Evolutionary conservation across 2,888 invertebrate genomes (phyloP).

Genomic region (Perizoma flavofasciatum): DNA sequence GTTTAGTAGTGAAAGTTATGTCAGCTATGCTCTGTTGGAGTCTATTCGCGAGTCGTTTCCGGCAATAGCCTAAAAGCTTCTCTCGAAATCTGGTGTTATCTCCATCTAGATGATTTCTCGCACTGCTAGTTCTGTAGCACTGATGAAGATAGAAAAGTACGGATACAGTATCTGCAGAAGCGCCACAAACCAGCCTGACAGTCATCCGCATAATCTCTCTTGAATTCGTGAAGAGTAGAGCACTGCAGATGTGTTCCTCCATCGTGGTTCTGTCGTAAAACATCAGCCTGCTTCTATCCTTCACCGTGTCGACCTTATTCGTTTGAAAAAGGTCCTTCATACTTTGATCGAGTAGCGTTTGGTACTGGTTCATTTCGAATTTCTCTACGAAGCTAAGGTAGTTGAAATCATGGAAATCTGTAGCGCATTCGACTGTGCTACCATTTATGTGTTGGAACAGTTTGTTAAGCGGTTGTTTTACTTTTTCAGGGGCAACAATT

Average conservation of each 20-base stretch:
- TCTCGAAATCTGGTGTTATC: conserved; percentile 67
- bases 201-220: conserved; percentile 71
- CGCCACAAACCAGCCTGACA: conserved; percentile 69
- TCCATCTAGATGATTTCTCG: conserved; percentile 67
- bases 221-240: conserved; percentile 63
- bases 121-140: conserved; percentile 64
- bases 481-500: conserved; percentile 53
- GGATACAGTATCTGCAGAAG: conserved; percentile 61
- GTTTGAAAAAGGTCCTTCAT: conserved; percentile 64
- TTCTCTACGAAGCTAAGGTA: conserved; percentile 64
- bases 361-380: conserved; percentile 74
- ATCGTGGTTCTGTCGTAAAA: conserved; percentile 72
- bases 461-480: conserved; percentile 52
- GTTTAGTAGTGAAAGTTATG: conserved; percentile 58
- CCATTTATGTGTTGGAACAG: conserved; percentile 69
- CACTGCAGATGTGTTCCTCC: conserved; percentile 66
- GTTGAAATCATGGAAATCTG: conserved; percentile 64
- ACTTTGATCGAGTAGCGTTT: conserved; percentile 58
- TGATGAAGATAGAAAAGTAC: conserved; percentile 76
- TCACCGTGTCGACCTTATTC: conserved; percentile 35
- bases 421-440: conserved; percentile 51
- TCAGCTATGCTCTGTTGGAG: conserved; percentile 64
- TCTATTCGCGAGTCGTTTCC: conserved; percentile 59
- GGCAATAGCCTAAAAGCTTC: conserved; percentile 68
- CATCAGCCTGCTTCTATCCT: conserved; percentile 50